phyloP scores from a whole-genome alignment of 2,888 invertebrate genomes.

The Drosophila monieri region DNA sequence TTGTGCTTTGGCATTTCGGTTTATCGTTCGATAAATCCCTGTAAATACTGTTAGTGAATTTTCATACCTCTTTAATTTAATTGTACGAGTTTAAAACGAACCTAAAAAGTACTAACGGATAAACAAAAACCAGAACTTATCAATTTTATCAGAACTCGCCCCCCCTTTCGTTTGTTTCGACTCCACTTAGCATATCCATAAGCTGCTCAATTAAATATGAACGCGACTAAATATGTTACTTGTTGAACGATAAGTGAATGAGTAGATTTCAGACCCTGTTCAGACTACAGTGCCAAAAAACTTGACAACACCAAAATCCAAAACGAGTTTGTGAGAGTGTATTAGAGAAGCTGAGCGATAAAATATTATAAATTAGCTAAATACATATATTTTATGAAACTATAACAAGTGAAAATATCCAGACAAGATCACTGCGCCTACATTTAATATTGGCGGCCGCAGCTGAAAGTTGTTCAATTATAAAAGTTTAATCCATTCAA shows the following conservation, averaged over 20 bases:
- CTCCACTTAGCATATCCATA: constrained; percentile 55
- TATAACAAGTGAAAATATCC: constrained; percentile 35
- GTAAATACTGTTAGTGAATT: constrained; percentile 73
- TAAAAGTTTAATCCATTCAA: constrained; percentile 30
- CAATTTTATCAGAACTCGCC: constrained; percentile 33
- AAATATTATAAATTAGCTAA: constrained; percentile 38
- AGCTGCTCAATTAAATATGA: constrained; percentile 53
- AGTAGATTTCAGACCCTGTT: constrained; percentile 43
- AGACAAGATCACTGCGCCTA: constrained; percentile 23
- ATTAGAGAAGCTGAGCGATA: constrained; percentile 29
- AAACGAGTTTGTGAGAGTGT: constrained; percentile 25
- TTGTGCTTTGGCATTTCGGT: constrained; percentile 73
- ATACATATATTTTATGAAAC: constrained; percentile 52
- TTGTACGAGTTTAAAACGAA: constrained; percentile 33
- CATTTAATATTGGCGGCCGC: constrained; percentile 23
- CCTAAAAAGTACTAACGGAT: constrained; percentile 36
- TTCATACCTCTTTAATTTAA: constrained; percentile 73
- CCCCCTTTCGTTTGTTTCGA: constrained; percentile 42
- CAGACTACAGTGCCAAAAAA: constrained; percentile 73
- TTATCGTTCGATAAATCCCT: constrained; percentile 62
- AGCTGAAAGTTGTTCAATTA: constrained; percentile 45
- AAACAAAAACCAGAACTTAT: constrained; percentile 31
- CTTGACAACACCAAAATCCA: constrained; percentile 41
- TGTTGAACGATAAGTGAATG: constrained; percentile 16
- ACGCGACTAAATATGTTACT: constrained; percentile 19